Percentiles rank a stretch among this genome's conserved stretches.
Evolutionary conservation across 2,797 vertebrate genomes (phyloP).

Genomic region (Phyllotis vaccarum): DNA sequence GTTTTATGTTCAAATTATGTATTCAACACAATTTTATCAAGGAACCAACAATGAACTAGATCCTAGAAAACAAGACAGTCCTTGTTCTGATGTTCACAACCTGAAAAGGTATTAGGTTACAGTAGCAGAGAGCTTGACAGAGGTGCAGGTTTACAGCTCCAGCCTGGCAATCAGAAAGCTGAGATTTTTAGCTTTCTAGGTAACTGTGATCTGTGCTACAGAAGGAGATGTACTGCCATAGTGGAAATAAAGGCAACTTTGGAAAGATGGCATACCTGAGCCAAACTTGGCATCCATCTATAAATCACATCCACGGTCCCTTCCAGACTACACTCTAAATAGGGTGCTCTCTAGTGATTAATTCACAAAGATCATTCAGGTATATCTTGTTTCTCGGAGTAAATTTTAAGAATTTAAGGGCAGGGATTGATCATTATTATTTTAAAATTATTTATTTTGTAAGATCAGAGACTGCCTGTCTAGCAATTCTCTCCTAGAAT

Average conservation of each 20-base stretch:
- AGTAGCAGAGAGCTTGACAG: neutral
- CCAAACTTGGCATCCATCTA: neutral
- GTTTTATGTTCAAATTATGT: slow-evolving; percentile 19
- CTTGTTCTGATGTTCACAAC: neutral
- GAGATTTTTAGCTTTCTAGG: neutral
- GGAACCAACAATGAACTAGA: slow-evolving; percentile 18
- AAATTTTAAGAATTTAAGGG: neutral
- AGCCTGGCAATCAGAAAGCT: neutral
- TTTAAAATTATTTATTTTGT: neutral
- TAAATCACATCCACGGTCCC: neutral
- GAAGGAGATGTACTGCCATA: neutral
- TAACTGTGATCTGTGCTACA: neutral
- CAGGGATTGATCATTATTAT: neutral
- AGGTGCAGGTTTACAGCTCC: neutral
- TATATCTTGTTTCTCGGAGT: neutral
- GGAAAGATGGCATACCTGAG: neutral
- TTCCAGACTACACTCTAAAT: neutral
- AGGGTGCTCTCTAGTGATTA: neutral
- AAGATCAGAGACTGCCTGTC: neutral
- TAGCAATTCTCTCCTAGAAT: no score
- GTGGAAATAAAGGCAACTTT: neutral
- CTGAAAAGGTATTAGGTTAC: neutral
- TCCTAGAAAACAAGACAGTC: neutral
- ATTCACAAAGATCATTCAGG: neutral
- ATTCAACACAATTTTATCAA: slow-evolving; percentile 27